Evolutionary conservation across 2,888 invertebrate genomes (phyloP).

Genomic region (Nomada fucata): DNA sequence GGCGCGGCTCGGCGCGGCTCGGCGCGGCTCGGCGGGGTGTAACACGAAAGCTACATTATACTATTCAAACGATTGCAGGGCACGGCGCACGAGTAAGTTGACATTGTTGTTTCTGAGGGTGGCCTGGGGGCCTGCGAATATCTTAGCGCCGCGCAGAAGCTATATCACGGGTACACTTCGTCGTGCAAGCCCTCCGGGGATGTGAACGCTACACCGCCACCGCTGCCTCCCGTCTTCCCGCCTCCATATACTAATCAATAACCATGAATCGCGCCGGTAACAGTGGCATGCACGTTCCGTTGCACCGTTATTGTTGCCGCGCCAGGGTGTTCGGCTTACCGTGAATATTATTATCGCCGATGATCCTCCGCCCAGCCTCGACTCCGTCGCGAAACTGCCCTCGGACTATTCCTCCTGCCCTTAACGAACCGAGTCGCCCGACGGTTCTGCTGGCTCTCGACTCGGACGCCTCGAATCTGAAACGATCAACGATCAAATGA

Average conservation of each 20-base stretch:
- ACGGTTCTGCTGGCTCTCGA: neutral
- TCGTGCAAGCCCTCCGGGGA: constrained; percentile 69
- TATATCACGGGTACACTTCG: constrained; percentile 59
- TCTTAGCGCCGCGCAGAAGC: constrained; percentile 76
- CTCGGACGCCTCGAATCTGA: neutral
- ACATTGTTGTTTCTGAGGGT: constrained; percentile 83
- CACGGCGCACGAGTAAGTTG: constrained; percentile 77
- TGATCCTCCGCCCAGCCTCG: constrained; percentile 38
- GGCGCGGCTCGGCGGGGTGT: constrained; percentile 34
- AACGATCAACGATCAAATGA: neutral
- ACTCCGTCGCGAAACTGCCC: constrained; percentile 17
- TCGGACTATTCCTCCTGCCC: neutral
- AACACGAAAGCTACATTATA: constrained; percentile 81
- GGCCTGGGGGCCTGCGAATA: constrained; percentile 79
- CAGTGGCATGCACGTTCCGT: constrained; percentile 76
- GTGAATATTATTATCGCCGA: constrained; percentile 71
- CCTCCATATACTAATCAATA: constrained; percentile 78
- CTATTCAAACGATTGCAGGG: constrained; percentile 80
- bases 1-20: constrained; percentile 23
- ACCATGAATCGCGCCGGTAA: constrained; percentile 79
- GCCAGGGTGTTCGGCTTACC: constrained; percentile 64
- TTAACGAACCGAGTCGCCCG: constrained; percentile 8
- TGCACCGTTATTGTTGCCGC: constrained; percentile 75
- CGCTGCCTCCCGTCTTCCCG: constrained; percentile 73
- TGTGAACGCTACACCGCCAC: constrained; percentile 63